phyloP scores from a whole-genome alignment of 2,797 vertebrate genomes.

The Huso huso region DNA sequence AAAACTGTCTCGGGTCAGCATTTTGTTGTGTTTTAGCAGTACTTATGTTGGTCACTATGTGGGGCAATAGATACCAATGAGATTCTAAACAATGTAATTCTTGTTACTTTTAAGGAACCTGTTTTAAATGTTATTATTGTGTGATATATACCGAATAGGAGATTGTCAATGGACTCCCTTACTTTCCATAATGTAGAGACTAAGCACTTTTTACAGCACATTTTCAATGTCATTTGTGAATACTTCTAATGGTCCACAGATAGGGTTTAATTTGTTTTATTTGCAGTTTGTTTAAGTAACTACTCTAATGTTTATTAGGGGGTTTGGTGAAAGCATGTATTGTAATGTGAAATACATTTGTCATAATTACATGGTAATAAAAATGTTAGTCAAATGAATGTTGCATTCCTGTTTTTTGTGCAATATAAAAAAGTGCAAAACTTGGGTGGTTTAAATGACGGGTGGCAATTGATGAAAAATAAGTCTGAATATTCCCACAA shows the following conservation, averaged over 20 bases:
- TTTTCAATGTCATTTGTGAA: neutral
- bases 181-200: neutral
- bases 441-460: neutral
- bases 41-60: neutral
- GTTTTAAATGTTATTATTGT: neutral
- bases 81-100: neutral
- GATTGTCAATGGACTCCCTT: neutral
- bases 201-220: no score
- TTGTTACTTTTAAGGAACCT: no score
- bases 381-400: neutral
- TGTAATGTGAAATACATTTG: neutral
- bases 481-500: neutral
- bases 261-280: neutral
- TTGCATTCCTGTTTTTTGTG: neutral
- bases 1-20: no score
- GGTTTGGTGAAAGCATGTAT: neutral
- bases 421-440: neutral
- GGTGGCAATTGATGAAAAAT: neutral
- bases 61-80: neutral
- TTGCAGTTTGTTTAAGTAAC: neutral
- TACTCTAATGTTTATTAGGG: neutral
- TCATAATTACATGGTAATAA: neutral
- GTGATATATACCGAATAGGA: neutral
- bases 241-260: neutral
- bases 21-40: neutral